phyloP scores from a whole-genome alignment of 2,113 vertebrate genomes.

The Channa maculata region DNA sequence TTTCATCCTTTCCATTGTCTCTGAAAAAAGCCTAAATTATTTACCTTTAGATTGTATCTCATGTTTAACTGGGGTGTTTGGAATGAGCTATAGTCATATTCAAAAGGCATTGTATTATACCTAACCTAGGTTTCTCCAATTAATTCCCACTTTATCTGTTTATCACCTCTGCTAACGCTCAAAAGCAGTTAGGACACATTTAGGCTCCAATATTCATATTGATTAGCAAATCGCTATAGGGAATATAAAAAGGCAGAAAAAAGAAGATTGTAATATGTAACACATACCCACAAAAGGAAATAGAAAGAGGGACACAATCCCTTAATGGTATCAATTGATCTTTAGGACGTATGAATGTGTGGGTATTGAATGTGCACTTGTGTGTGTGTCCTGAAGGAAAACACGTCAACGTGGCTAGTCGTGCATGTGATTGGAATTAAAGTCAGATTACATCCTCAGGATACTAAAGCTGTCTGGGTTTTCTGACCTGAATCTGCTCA shows the following conservation, averaged over 20 bases:
- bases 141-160: conserved; percentile 36
- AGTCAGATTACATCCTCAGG: conserved; percentile 63
- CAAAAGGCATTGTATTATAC: conserved; percentile 4
- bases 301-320: background rate
- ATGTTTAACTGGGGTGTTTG: conserved; percentile 12
- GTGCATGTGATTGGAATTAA: conserved; percentile 73
- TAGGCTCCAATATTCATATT: conserved; percentile 23
- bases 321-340: conserved; percentile 36
- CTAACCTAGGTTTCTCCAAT: conserved; percentile 24
- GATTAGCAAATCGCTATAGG: conserved; percentile 1
- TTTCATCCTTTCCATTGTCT: conserved; percentile 37
- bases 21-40: conserved; percentile 38
- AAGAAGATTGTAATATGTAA: conserved; percentile 9
- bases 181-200: conserved; percentile 17
- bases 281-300: conserved; percentile 12
- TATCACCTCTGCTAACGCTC: conserved; percentile 3
- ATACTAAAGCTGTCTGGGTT: conserved; percentile 63
- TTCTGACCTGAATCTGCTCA: conserved; percentile 48
- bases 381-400: conserved; percentile 51
- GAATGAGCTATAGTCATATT: conserved; percentile 44
- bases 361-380: background rate
- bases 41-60: conserved; percentile 38
- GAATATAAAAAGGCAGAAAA: background rate
- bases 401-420: conserved; percentile 52
- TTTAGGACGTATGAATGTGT: background rate